phyloP scores from a whole-genome alignment of 2,113 vertebrate species.

The Notarius quadriscutis region DNA sequence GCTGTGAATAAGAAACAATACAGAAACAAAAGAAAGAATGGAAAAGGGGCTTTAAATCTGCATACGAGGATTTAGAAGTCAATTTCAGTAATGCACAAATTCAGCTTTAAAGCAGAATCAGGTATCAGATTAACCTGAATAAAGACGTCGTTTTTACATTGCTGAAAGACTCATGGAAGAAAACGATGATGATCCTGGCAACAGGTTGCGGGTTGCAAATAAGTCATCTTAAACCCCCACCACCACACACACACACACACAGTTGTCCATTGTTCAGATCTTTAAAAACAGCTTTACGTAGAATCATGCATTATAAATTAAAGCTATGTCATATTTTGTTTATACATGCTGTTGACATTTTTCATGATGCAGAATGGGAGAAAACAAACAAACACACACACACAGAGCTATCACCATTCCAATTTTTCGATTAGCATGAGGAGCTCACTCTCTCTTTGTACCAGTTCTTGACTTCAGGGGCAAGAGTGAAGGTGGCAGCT shows the following conservation, averaged over 20 bases:
- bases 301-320: constrained; percentile 53
- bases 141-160: not conserved
- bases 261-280: constrained; percentile 35
- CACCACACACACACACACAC: not conserved
- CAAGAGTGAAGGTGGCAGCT: not conserved
- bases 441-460: constrained; percentile 55
- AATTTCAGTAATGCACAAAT: not conserved
- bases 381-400: not conserved
- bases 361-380: constrained; percentile 33
- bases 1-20: not conserved
- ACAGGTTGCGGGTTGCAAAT: not conserved
- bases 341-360: constrained; percentile 39
- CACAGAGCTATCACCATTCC: not conserved
- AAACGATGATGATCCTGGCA: not conserved
- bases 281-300: constrained; percentile 33
- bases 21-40: constrained; percentile 1
- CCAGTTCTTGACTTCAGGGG: constrained; percentile 40
- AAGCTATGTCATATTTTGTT: constrained; percentile 47
- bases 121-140: not conserved
- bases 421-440: constrained; percentile 27
- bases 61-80: not conserved
- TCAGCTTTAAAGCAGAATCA: not conserved
- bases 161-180: constrained; percentile 3
- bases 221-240: not conserved
- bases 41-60: not conserved